phyloP scores from a whole-genome alignment of 2,113 vertebrate genomes.

The Entosphenus tridentatus region DNA sequence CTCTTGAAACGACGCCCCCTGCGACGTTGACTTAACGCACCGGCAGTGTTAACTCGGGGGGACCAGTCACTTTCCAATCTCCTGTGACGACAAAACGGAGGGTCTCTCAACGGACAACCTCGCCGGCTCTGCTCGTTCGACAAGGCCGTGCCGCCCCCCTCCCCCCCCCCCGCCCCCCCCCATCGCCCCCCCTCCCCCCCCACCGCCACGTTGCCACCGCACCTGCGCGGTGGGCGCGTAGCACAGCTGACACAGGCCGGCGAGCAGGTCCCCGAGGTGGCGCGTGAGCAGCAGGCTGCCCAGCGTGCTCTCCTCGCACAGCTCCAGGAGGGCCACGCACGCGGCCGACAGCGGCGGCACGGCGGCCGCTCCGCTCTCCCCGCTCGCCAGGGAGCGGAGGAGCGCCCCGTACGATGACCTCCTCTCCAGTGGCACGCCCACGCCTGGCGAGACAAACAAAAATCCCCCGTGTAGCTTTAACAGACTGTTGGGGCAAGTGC shows the following conservation, averaged over 20 bases:
- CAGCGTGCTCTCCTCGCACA: slow-evolving; percentile 26
- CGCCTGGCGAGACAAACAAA: slow-evolving; percentile 20
- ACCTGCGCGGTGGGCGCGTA: slow-evolving; percentile 21
- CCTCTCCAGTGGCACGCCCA: slow-evolving; percentile 29
- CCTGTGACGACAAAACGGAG: too few species aligned
- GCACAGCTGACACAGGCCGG: slow-evolving; percentile 46
- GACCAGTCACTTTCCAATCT: too few species aligned
- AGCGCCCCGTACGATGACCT: slow-evolving; percentile 34
- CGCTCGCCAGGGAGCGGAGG: slow-evolving; percentile 18
- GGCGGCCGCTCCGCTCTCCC: not conserved
- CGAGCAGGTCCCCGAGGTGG: slow-evolving; percentile 54
- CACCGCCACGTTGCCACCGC: too few species aligned
- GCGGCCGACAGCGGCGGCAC: slow-evolving; percentile 9
- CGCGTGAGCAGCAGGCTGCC: slow-evolving; percentile 35
- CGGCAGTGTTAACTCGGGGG: too few species aligned
- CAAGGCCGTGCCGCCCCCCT: too few species aligned
- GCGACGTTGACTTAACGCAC: too few species aligned
- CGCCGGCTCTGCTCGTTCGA: too few species aligned
- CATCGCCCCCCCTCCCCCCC: too few species aligned
- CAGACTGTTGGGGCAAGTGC: not conserved
- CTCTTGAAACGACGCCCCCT: too few species aligned
- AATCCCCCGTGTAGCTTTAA: not conserved
- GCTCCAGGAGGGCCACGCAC: slow-evolving; percentile 23
- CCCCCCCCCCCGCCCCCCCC: too few species aligned
- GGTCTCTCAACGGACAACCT: too few species aligned